Conservation (phyloP, 2,888 invertebrate species). For the Meteorus cinctellus region DNA sequence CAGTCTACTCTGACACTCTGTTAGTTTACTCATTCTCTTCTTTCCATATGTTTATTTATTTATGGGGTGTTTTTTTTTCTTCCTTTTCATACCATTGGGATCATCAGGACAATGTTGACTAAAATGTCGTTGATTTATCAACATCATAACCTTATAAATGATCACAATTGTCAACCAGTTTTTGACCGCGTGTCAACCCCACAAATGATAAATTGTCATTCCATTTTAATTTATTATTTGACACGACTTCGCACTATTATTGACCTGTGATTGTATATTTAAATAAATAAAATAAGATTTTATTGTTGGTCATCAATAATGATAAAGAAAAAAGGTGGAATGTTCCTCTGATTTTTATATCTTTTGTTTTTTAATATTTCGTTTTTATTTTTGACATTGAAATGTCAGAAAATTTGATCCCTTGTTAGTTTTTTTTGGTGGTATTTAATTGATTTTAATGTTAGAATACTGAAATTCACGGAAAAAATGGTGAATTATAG, state of each 20-base stretch:
- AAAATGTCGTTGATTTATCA: slow-evolving; percentile 39
- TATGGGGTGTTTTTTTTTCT: neutral
- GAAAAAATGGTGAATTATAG: no score
- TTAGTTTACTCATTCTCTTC: neutral
- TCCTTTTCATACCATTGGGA: neutral
- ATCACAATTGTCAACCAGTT: slow-evolving; percentile 49
- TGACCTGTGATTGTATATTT: neutral
- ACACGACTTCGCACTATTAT: neutral
- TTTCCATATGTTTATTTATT: neutral
- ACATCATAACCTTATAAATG: slow-evolving; percentile 46
- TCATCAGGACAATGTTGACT: neutral
- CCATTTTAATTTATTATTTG: slow-evolving; percentile 5
- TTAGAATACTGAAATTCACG: no score
- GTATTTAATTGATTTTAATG: no score
- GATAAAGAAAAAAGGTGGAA: neutral
- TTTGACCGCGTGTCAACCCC: slow-evolving; percentile 17
- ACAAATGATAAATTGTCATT: neutral
- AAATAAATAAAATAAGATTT: neutral
- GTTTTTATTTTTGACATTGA: no score
- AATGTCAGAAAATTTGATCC: no score
- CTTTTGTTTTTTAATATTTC: no score
- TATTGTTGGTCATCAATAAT: neutral
- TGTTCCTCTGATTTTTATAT: no score
- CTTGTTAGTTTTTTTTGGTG: no score
- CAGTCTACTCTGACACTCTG: neutral